Conservation (phyloP, 1,140 invertebrate species). For the Idris sp. region DNA sequence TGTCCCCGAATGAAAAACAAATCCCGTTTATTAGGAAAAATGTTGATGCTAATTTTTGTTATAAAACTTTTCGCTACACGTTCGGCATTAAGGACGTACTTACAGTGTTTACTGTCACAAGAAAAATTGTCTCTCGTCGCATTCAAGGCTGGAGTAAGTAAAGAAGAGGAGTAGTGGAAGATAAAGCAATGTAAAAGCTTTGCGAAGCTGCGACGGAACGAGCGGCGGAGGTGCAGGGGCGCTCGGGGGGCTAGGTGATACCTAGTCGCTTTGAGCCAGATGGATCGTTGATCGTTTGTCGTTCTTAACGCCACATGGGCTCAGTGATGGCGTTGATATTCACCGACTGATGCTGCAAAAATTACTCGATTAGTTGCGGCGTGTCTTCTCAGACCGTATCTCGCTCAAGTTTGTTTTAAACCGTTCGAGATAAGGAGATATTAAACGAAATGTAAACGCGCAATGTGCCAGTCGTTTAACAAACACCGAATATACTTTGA, state of each 20-base stretch:
- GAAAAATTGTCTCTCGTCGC: constrained; percentile 55
- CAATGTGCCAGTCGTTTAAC: constrained; percentile 17
- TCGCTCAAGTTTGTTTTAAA: constrained; percentile 49
- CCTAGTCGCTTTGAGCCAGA: constrained; percentile 75
- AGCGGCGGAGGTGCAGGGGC: constrained; percentile 13
- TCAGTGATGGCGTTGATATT: constrained; percentile 75
- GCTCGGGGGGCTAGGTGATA: constrained; percentile 60
- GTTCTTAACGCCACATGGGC: constrained; percentile 75
- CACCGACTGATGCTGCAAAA: constrained; percentile 77
- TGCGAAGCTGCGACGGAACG: constrained; percentile 29
- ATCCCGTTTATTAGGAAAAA: constrained; percentile 17
- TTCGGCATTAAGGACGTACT: constrained; percentile 38
- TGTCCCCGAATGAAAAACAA: constrained; percentile 6
- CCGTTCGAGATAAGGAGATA: constrained; percentile 46
- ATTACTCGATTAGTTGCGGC: constrained; percentile 75
- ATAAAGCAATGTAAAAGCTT: constrained; percentile 50
- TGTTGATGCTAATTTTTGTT: constrained; percentile 38
- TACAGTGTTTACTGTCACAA: constrained; percentile 51
- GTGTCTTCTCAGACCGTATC: constrained; percentile 46
- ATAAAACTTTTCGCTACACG: constrained; percentile 35
- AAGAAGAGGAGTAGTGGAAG: constrained; percentile 45
- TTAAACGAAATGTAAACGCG: constrained; percentile 49
- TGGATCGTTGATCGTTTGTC: constrained; percentile 78
- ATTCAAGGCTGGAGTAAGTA: constrained; percentile 45
- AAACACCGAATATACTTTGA: constrained; percentile 1